Evolutionary conservation across 2,113 vertebrate species (phyloP).

Genomic region (Eretmochelys imbricata): DNA sequence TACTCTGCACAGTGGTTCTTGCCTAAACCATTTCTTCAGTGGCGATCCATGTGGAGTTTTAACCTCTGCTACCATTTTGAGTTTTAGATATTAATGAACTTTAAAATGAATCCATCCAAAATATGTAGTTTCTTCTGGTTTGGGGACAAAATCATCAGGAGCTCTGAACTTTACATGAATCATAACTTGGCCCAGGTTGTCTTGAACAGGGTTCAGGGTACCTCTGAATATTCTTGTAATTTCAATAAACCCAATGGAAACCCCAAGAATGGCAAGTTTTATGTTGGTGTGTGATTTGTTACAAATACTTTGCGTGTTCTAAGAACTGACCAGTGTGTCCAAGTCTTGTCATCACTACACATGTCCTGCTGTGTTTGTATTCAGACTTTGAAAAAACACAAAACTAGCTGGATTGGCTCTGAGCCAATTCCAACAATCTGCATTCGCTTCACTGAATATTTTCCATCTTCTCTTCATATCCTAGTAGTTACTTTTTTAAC

Average conservation of each 20-base stretch:
- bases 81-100: neutral
- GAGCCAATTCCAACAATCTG: neutral
- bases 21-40: neutral
- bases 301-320: accelerated
- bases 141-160: neutral
- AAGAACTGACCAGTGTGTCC: accelerated
- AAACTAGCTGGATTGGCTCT: neutral
- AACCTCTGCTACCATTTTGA: neutral
- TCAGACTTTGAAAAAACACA: neutral
- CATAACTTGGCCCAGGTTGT: neutral
- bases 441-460: neutral
- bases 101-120: neutral
- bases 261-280: neutral
- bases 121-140: neutral
- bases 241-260: neutral
- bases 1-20: accelerated
- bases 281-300: neutral
- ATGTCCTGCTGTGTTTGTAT: accelerated
- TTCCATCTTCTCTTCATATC: neutral
- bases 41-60: neutral
- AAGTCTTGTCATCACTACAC: accelerated
- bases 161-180: neutral
- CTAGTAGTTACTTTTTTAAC: neutral
- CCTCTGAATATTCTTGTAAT: neutral
- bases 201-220: neutral